phyloP scores from a whole-genome alignment of 2,888 invertebrate species.

The Drosophila borborema region DNA sequence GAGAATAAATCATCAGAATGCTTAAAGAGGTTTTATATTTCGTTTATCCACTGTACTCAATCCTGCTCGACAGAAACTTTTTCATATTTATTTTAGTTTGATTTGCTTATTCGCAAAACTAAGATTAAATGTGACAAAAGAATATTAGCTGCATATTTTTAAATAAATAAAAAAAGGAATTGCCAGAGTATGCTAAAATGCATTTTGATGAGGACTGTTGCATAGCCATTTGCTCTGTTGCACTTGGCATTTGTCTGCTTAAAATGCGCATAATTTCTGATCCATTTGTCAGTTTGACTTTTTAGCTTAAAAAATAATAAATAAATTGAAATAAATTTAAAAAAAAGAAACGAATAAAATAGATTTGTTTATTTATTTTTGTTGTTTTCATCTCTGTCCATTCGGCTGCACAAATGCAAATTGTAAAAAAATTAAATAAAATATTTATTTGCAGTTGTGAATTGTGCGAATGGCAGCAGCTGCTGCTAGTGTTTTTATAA shows the following conservation, averaged over 20 bases:
- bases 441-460: slow-evolving; percentile 18
- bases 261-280: slow-evolving; percentile 54
- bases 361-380: slow-evolving; percentile 13
- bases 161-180: no score
- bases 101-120: neutral
- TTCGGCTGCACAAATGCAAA: slow-evolving; percentile 30
- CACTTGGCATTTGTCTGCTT: slow-evolving; percentile 15
- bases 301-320: neutral
- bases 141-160: no score
- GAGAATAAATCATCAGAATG: no score
- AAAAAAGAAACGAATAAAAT: no score
- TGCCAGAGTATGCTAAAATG: neutral
- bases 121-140: neutral
- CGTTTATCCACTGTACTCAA: neutral
- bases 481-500: slow-evolving; percentile 17
- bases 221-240: neutral
- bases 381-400: slow-evolving; percentile 28
- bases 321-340: no score
- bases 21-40: no score
- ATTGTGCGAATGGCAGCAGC: slow-evolving; percentile 1
- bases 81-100: neutral
- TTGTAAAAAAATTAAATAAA: no score
- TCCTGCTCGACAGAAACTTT: neutral
- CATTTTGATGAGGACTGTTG: neutral
- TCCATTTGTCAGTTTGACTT: slow-evolving; percentile 33